Base-by-base conservation (phyloP, 2,888 invertebrate genomes). In the Villa cingulata region DNA sequence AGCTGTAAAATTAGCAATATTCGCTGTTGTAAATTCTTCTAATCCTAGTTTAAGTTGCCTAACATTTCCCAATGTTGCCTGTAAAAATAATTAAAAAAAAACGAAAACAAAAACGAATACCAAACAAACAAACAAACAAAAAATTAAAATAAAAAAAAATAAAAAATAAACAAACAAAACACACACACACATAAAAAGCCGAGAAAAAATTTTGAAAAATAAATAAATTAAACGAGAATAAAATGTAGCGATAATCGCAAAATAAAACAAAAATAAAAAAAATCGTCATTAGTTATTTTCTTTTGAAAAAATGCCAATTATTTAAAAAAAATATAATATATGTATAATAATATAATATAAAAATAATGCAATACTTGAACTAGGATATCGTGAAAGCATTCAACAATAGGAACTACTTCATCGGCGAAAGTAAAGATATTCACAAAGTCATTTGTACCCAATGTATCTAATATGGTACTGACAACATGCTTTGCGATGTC, bases 381-480 rank as follows among this genome's bases (percentile, higher is more conserved):
- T 49, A 96, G 74, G 44, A 83, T 82, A 60, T 87, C 82, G 60
- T 84, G 83, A 70, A 92, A 94, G 70, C 96, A 97, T 19, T 81
- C 80, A 53, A 94, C 90, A 39, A 88, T 78, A 61, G 82, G 79
- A 56, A 85, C 82, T 1, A 84, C 83, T 40, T 78, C 77, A 59
- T 84, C 81, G 56, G 87, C 85, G 73, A 96, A 97, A 63, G 86
- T 86, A 71, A 89, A 84, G 55, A 98, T 88, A 66, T 96, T 96
- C 58, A 98, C 95, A 72, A 89, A 97, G 70, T 97, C 97, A 70
- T 98, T 94, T 68, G 95, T 94, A 43, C 91, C 92, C 37, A 97
- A 79, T 0, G 97, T 98, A 60, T 96, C 94, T 55, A 98, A 74
- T 55, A 98, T 94, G 59, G 84, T 86, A 52, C 83, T 81, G 51